Evolutionary conservation across 2,113 vertebrate genomes (phyloP), one percentile per base, ranked within the genome.

Genomic region (Vulpes lagopus): DNA sequence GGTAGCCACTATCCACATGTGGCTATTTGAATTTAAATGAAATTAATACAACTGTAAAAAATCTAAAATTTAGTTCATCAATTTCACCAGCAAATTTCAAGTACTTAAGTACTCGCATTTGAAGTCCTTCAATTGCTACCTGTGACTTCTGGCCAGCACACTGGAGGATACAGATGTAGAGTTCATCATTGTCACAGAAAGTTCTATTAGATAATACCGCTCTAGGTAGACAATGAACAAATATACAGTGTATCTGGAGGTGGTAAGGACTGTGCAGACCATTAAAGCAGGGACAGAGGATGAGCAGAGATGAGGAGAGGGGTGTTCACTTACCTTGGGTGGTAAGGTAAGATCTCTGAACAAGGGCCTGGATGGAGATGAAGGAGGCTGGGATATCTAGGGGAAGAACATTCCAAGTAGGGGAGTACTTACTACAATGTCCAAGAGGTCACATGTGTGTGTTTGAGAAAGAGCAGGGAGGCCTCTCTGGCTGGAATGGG

Each of bases 21-120:
- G 49, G 16, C 20, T 84, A 35, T 38, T 9, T 49, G n/a, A 78
- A 85, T 88, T 96, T 43, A 84, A 89, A 73, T 91, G 23, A 90
- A 85, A 86, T 57, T 16, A 81, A 65, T 53, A 76, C 16, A 30
- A 59, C 7, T 57, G 71, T 53, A 10, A 49, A 71, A 91, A 73
- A 49, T 67, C 32, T 35, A 92, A 90, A 88, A 73, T 57, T 62
- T 25, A 87, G 0, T 19, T 64, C n/a, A 27, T 81, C 14, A 15
- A 10, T 64, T 69, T 86, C 17, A 32, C 12, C 59, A 35, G 67
- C 6, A 35, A 64, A 83, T 76, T 43, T 78, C 43, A 20, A n/a
- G 11, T 27, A 20, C 27, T 81, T 22, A 76, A 53, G 80, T 59
- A 55, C 17, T 87, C 7, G 43, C n/a, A 20, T 74, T 74, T 92